Evolutionary conservation across 2,113 vertebrate genomes (phyloP).

Genomic region (Zosterops japonicus): DNA sequence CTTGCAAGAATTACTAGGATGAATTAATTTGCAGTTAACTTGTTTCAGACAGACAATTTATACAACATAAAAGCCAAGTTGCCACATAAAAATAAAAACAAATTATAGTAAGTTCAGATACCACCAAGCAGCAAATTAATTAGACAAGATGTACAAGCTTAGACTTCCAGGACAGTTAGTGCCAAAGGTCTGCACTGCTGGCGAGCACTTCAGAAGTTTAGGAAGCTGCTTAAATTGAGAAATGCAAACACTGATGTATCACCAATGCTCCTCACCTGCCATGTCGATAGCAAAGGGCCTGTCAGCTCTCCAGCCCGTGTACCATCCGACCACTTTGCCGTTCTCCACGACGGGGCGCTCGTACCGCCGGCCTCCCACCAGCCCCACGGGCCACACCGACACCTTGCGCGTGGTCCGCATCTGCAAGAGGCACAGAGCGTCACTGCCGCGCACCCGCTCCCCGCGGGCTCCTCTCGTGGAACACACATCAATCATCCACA

Average conservation of each 20-base stretch:
- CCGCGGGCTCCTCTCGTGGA: rapidly evolving
- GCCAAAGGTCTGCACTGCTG: not conserved
- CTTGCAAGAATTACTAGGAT: not conserved
- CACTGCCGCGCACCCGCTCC: not conserved
- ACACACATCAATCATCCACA: rapidly evolving
- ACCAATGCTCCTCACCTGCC: constrained; percentile 82
- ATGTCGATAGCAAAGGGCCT: constrained; percentile 96
- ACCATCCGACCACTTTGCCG: constrained; percentile 96
- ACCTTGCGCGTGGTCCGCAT: constrained; percentile 93
- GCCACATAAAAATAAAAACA: not conserved
- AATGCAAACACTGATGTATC: rapidly evolving
- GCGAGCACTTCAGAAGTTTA: not conserved
- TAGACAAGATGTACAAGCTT: not conserved
- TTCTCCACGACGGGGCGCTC: constrained; percentile 92
- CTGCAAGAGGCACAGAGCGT: constrained; percentile 67
- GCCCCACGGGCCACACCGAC: constrained; percentile 95
- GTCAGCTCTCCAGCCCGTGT: constrained; percentile 97
- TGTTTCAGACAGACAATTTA: not conserved
- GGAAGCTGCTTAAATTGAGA: not conserved
- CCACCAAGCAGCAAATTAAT: not conserved
- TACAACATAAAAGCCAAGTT: not conserved
- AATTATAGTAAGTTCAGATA: not conserved
- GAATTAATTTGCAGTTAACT: not conserved
- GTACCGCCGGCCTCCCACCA: constrained; percentile 92
- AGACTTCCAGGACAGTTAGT: not conserved